Evolutionary conservation across 2,797 vertebrate species (phyloP), one percentile per base, ranked within the genome.

Genomic region (Pitangus sulphuratus): DNA sequence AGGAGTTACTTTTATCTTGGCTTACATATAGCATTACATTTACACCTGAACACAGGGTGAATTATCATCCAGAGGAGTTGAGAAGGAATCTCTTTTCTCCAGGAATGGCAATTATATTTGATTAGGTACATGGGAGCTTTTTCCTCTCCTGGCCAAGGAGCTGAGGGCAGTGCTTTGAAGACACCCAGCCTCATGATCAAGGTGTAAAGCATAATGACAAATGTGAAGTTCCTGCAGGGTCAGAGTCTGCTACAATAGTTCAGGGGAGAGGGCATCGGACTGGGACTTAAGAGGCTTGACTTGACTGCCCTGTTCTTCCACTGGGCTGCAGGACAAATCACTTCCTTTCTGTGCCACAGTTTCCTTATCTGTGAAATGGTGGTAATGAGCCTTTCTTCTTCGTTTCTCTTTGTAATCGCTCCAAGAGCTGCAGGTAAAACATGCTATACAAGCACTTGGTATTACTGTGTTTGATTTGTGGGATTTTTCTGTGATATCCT

Each of bases 71-170:
- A 77, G 89, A 95, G 96, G 95, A 96, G 93, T 96, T 96, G 93
- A 96, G 96, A 97, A 96, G 95, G 94, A 94, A 95, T 94, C 91
- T 96, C 96, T 96, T 96, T 97, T 96, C 94, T 96, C 94, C 95
- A 96, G 96, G 95, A 96, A 96, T 95, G 95, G 95, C 94, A 97
- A 97, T 96, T 96, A 95, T 95, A 95, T 96, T 97, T 96, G 96
- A 95, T 96, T 96, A 96, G 96, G 89, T 96, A 95, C 94, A 95
- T 70, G 94, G 91, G 94, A 96, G 96, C 95, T 96, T 96, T 96
- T 96, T 96, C 96, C 93, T 96, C 93, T 97, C 91, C 87, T 95
- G 96, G 92, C 96, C 96, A 87, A 95, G 95, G 96, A 95, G 94
- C 95, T 78, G 89, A 96, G 96, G 96, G 96, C 96, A 97, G 91